Evolutionary conservation across 2,113 vertebrate genomes (phyloP).

Genomic region (Loxodonta africana): DNA sequence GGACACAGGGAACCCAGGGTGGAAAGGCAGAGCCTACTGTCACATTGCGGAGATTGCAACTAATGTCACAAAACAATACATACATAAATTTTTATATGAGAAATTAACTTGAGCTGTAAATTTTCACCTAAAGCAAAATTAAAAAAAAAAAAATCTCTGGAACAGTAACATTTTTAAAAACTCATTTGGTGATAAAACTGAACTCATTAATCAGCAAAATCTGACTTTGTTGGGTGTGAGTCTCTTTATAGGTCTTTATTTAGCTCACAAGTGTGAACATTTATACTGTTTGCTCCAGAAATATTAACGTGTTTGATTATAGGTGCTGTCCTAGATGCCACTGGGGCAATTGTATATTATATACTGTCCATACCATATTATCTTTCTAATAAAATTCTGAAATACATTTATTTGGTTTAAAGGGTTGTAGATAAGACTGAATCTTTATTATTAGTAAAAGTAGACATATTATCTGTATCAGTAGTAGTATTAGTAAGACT

Average conservation of each 20-base stretch:
- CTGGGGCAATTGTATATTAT: not conserved
- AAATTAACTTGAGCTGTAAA: no score
- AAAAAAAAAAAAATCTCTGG: no score
- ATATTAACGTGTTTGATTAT: not conserved
- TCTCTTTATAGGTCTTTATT: not conserved
- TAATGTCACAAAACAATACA: no score
- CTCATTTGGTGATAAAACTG: not conserved
- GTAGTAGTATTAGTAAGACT: not conserved
- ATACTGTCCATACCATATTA: not conserved
- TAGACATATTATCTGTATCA: not conserved
- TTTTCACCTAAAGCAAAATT: no score
- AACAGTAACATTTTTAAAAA: not conserved
- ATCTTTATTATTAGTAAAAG: not conserved
- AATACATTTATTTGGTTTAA: not conserved
- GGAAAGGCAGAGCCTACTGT: no score
- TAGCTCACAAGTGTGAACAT: not conserved
- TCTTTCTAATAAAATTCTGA: not conserved
- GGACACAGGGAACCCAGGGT: no score
- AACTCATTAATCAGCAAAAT: constrained; percentile 3
- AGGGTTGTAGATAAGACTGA: not conserved
- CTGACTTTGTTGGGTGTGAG: not conserved
- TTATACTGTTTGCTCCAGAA: not conserved
- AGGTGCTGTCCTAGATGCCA: not conserved
- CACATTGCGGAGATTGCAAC: no score
- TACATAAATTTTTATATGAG: no score